Percentiles rank a stretch among this genome's conserved stretches.
These are phyloP conservation scores for Epistrophe eligans DNA, from an alignment of 2,888 invertebrate genomes.

Conservation along the genomic window DNA sequence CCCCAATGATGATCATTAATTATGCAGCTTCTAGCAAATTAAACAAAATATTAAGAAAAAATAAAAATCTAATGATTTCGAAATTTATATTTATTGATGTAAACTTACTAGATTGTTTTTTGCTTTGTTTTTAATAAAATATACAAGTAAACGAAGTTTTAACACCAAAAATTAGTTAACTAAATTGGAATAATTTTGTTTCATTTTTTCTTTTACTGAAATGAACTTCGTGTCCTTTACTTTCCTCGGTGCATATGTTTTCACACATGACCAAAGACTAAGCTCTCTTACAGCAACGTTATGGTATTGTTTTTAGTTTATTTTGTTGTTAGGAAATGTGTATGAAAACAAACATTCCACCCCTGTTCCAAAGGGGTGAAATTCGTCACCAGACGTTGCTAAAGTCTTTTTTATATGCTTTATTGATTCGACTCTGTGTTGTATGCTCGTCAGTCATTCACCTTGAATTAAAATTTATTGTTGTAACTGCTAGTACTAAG, in stretches of 20 bases:
- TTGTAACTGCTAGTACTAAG: background rate
- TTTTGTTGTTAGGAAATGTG: conserved; percentile 58
- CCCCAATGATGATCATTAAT: background rate
- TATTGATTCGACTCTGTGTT: conserved; percentile 38
- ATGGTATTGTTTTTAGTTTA: conserved; percentile 15
- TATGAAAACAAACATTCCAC: conserved; percentile 46
- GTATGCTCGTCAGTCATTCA: conserved; percentile 21
- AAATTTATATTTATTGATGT: background rate
- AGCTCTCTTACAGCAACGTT: background rate
- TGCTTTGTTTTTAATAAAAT: background rate
- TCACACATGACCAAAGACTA: conserved; percentile 41
- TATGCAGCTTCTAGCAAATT: background rate
- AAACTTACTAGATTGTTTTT: conserved; percentile 20
- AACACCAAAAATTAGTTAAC: background rate
- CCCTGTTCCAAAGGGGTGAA: background rate
- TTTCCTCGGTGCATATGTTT: background rate
- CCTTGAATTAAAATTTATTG: conserved; percentile 24
- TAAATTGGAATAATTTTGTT: background rate
- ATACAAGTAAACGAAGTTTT: conserved; percentile 6
- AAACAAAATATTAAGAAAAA: background rate
- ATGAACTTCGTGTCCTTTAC: background rate
- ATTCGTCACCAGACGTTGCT: background rate
- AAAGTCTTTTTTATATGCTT: conserved; percentile 40
- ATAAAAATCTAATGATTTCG: background rate
- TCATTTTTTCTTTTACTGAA: background rate